Percentiles rank a stretch among this genome's conserved stretches.
These are phyloP conservation scores for Tragulus kanchil DNA, from an alignment of 2,113 vertebrate species.

Conservation along the genomic window DNA sequence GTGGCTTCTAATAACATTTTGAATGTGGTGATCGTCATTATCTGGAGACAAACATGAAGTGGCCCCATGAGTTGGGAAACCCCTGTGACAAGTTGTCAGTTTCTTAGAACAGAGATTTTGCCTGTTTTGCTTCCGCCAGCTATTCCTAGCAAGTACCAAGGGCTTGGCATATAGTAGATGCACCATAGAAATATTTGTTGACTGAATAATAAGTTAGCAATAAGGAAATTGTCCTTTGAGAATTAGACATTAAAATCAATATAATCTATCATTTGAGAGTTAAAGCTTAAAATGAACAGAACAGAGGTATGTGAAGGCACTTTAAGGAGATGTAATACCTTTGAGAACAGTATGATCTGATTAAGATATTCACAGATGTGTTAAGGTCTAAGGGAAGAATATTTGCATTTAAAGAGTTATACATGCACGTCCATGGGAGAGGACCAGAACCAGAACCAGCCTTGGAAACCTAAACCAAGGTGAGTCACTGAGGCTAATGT, in stretches of 20 bases:
- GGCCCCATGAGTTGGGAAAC: constrained; percentile 10
- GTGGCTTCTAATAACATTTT: constrained; percentile 55
- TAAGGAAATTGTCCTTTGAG: constrained; percentile 53
- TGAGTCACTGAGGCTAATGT: background rate
- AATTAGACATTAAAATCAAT: constrained; percentile 52
- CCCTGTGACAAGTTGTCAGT: background rate
- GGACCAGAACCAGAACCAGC: background rate
- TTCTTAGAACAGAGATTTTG: constrained; percentile 57
- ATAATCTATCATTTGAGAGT: background rate
- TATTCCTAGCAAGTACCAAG: background rate
- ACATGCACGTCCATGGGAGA: background rate
- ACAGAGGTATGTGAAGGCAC: background rate
- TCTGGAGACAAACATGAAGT: constrained; percentile 34
- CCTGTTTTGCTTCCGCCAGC: background rate
- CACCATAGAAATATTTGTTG: constrained; percentile 50
- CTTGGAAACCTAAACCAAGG: background rate
- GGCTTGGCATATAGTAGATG: background rate
- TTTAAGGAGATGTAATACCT: constrained; percentile 10
- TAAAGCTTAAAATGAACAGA: constrained; percentile 18
- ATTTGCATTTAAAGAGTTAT: background rate
- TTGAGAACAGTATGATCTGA: background rate
- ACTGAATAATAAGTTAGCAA: constrained; percentile 53
- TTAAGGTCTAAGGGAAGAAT: constrained; percentile 33
- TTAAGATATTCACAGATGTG: constrained; percentile 38
- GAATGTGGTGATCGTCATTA: background rate